A percentile compares a stretch with the other conserved stretches of the same genome.
phyloP scores from a whole-genome alignment of 2,797 vertebrate genomes.

The Eupleurogrammus muticus region DNA sequence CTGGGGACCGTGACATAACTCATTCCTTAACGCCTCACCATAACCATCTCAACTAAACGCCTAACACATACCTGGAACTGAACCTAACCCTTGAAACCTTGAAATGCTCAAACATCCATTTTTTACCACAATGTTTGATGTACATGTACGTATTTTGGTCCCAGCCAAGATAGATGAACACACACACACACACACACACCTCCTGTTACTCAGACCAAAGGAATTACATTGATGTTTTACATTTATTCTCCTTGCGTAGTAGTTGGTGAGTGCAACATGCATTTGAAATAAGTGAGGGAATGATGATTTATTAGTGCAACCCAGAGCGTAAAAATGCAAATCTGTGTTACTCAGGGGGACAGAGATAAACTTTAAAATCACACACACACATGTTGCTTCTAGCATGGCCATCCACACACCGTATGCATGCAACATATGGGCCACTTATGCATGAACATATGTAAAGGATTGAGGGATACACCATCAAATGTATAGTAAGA shows the following conservation, averaged over 20 bases:
- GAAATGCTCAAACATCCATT: no score
- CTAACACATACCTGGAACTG: no score
- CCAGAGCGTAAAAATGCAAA: conserved; percentile 3
- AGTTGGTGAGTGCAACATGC: neutral
- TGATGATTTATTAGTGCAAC: conserved; percentile 8
- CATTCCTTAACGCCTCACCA: no score
- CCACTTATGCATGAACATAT: neutral
- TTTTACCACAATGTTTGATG: no score
- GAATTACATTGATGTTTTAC: neutral
- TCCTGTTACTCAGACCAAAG: conserved; percentile 24
- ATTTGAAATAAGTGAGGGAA: conserved; percentile 20
- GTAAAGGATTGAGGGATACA: neutral
- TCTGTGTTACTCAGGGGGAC: neutral
- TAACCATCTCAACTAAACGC: no score
- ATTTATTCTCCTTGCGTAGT: conserved; percentile 11
- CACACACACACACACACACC: neutral
- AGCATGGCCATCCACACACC: neutral
- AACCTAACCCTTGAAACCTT: no score
- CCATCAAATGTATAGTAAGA: neutral
- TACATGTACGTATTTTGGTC: no score
- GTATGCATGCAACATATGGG: neutral
- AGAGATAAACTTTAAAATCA: neutral
- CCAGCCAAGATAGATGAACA: no score
- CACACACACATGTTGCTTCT: neutral
- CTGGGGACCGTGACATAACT: no score